Base-by-base conservation (phyloP, 2,113 vertebrate species). In the Sceloporus tristichus region DNA sequence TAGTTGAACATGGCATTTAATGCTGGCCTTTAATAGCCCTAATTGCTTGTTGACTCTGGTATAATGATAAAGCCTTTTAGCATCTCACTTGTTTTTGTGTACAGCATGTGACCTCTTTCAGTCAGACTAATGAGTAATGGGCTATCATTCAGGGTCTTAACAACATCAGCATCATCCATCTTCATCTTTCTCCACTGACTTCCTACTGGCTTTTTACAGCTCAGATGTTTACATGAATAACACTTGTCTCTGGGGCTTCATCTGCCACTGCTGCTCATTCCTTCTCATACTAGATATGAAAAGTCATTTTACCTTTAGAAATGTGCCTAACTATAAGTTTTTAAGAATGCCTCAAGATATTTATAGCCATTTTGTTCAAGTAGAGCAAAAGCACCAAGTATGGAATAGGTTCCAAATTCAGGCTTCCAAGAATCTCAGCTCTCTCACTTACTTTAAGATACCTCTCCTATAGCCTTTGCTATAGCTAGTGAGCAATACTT, bases 1-100 rank as follows among this genome's bases (percentile, higher is more conserved):
- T 76, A 27, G 73, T 42, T 62, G 73, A 65, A 76, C 4, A 29
- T 65, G 38, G 38, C 73, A 65, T 85, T 77, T 70, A 25, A 48
- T 86, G 85, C 78, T 88, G 91, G 71, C 16, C 92, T 93, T 91
- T 90, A 95, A 90, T 89, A 88, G 74, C 89, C 90, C 27, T 73
- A 92, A 91, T 85, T 88, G 78, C 77, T 82, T 2, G 0, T 89
- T 90, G 88, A 42, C 42, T 91, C 53, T 48, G 85, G 87, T 76
- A 90, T 90, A 88, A 91, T 48, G 83, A 65, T 90, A 85, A 91
- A 93, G 88, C 53, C 87, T 91, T 92, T 89, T 89, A 93, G 90
- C 66, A 92, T 93, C 80, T 93, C 82, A 88, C 73, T 92, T 79
- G 79, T 18, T 79, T 48, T 40, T 27, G n/a, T 89, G 92, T 90